Evolutionary conservation across 1,140 invertebrate species (phyloP).

Genomic region (Drosophila aff.): DNA sequence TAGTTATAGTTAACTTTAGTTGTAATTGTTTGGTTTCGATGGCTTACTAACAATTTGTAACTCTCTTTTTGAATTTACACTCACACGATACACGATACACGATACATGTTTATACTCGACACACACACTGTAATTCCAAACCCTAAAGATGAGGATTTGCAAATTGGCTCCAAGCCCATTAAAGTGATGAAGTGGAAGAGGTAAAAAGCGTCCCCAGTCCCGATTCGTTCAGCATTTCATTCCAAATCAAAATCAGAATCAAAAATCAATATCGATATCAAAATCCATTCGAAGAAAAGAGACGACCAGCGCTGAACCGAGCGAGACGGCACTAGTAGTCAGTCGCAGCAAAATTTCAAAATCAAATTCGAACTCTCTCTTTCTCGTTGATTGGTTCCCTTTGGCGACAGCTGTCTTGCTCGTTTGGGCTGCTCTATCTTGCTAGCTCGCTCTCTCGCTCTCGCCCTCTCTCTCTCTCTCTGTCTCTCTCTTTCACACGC

Average conservation of each 20-base stretch:
- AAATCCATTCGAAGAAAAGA: slow-evolving; percentile 37
- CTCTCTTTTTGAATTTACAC: slow-evolving; percentile 50
- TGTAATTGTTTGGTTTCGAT: slow-evolving; percentile 32
- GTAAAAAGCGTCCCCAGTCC: slow-evolving; percentile 55
- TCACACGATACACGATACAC: slow-evolving; percentile 14
- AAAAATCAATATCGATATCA: slow-evolving; percentile 8
- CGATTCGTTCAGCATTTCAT: slow-evolving; percentile 28
- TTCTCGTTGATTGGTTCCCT: neutral
- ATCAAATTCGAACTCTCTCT: neutral
- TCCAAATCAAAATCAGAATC: slow-evolving; percentile 10
- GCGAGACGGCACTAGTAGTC: slow-evolving; percentile 30
- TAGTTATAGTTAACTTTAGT: slow-evolving; percentile 31
- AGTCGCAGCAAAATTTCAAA: slow-evolving; percentile 8
- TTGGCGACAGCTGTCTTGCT: slow-evolving; percentile 22
- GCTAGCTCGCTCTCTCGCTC: slow-evolving; percentile 4
- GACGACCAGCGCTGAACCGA: slow-evolving; percentile 21
- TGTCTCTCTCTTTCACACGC: slow-evolving; percentile 38
- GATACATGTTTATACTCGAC: slow-evolving; percentile 11
- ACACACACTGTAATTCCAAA: slow-evolving; percentile 33
- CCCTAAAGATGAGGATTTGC: slow-evolving; percentile 78
- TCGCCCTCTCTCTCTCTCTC: neutral
- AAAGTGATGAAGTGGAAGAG: slow-evolving; percentile 84
- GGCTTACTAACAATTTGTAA: slow-evolving; percentile 68
- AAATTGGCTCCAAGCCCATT: slow-evolving; percentile 80
- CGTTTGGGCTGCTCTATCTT: slow-evolving; percentile 18